Percentiles rank a stretch among this genome's conserved stretches.
Conservation (phyloP, 1,140 invertebrate species). For the Brachionus rubens region DNA sequence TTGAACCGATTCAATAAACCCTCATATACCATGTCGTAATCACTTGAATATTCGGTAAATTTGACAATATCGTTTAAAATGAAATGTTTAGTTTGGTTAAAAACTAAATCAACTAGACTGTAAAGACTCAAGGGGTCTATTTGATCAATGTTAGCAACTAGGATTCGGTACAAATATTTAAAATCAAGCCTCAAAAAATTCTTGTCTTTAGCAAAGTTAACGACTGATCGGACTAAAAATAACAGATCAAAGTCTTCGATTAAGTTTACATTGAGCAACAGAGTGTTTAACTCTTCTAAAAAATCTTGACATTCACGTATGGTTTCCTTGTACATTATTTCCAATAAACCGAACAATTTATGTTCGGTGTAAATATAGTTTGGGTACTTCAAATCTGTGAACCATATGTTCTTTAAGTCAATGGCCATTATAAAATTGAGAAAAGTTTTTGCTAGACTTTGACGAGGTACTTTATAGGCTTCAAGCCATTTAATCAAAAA, state of each 20-base stretch:
- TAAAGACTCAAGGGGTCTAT: neutral
- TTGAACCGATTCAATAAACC: neutral
- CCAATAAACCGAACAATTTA: neutral
- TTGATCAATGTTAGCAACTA: too few relatives aligned
- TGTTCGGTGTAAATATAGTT: neutral
- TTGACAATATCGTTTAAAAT: neutral
- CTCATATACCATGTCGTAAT: neutral
- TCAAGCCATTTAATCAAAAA: neutral
- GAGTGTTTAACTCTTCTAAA: too few relatives aligned
- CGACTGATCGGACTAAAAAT: neutral
- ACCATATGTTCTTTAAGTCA: slow-evolving; percentile 1
- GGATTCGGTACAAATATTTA: too few relatives aligned
- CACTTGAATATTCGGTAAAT: neutral
- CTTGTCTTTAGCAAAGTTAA: neutral
- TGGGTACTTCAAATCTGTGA: neutral
- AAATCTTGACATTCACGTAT: too few relatives aligned
- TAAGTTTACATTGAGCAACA: neutral
- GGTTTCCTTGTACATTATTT: neutral
- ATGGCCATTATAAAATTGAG: neutral
- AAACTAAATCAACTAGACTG: neutral
- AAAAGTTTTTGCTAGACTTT: neutral
- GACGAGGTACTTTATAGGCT: neutral
- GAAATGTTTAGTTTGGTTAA: neutral
- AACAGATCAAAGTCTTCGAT: neutral
- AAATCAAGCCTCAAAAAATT: neutral